Percentiles rank a stretch among this genome's conserved stretches.
Conservation (phyloP, 2,797 vertebrate genomes). For the Alca torda region DNA sequence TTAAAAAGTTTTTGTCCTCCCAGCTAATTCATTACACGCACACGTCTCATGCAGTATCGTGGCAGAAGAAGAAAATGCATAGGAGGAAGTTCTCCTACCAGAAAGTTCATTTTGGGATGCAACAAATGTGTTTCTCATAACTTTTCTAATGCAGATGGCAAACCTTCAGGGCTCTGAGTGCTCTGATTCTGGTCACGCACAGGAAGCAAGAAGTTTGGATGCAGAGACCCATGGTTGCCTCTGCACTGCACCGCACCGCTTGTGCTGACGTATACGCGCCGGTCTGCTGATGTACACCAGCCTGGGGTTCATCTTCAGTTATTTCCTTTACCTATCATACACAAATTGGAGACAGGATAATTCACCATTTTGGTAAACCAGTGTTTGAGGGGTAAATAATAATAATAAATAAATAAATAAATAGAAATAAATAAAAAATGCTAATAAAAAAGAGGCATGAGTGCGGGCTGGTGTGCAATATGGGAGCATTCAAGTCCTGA, state of each 20-base stretch:
- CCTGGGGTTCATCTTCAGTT: neutral
- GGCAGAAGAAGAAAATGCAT: neutral
- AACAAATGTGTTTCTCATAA: neutral
- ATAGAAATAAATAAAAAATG: no score
- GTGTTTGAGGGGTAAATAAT: neutral
- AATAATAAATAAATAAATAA: no score
- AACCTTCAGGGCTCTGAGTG: neutral
- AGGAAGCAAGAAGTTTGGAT: neutral
- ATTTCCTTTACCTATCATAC: neutral
- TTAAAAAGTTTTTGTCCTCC: neutral
- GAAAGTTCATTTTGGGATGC: neutral
- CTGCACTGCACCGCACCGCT: neutral
- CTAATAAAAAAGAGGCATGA: neutral
- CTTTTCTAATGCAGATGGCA: neutral
- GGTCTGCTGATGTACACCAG: neutral
- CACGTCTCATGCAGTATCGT: neutral
- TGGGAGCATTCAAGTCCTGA: neutral
- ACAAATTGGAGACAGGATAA: neutral
- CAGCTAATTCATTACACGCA: neutral
- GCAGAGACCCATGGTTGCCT: accelerated
- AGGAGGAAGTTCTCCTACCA: neutral
- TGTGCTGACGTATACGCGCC: neutral
- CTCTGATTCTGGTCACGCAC: neutral
- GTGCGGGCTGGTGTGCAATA: neutral
- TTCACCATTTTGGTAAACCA: neutral